Base-by-base conservation (phyloP, 2,113 vertebrate species). In the Blennius ocellaris region DNA sequence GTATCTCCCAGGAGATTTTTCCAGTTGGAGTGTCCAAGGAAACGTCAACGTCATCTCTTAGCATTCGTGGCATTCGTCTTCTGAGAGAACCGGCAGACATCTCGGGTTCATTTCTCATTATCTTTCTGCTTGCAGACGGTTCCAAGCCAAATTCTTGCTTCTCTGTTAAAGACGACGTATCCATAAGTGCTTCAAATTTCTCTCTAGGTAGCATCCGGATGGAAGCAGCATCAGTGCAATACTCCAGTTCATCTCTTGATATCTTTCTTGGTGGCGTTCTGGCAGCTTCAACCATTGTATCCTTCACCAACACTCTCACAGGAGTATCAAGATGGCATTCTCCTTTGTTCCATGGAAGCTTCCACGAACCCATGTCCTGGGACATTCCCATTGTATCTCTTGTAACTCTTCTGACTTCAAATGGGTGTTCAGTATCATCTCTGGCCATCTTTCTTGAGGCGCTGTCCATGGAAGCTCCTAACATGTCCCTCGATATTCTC, bases 181-280 rank as follows among this genome's bases (percentile, higher is more conserved):
- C 82, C 47, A 59, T 17, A 39, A 58, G 62, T 36, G 59, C 40
- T 41, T 83, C 85, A n/a, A 59, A 52, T 80, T 72, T 88, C 55
- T 87, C 89, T 84, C 71, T 91, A 59, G 66, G 61, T 15, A 55
- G n/a, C n/a, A 73, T 78, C 48, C 68, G 89, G 4, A 72, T n/a
- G 8, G 85, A 72, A 41, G 70, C 12, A 54, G 21, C 21, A 48
- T 91, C 88, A 59, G 76, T 8, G 60, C 12, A 70, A 71, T 87
- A 73, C 12, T 92, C 91, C 48, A 59, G 58, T 11, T 93, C 92
- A 43, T 92, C 90, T 78, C 80, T 73, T 8, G 86, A 92, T 44
- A 88, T 61, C 58, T 81, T 93, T 72, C 80, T 88, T 37, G 21
- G 6, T 59, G 72, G 78, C 36, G 53, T 73, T 75, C 59, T 65